phyloP scores from a whole-genome alignment of 2,113 vertebrate genomes.

The Meleagris gallopavo region DNA sequence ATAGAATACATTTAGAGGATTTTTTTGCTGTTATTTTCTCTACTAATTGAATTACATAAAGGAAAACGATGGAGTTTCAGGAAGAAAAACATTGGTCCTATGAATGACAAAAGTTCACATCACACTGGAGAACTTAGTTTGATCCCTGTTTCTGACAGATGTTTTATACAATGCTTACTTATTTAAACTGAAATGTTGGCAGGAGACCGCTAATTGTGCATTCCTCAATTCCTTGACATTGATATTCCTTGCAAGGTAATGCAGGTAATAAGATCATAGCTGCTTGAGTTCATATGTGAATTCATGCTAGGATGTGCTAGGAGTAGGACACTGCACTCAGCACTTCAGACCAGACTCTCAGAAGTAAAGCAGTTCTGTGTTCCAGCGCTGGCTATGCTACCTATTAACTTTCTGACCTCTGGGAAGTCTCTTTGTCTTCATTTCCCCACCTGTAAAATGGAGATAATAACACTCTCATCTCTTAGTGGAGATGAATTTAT shows the following conservation, averaged over 20 bases:
- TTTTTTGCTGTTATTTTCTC: not conserved
- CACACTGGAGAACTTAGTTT: not conserved
- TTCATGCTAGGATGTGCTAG: not conserved
- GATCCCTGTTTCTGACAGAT: not conserved
- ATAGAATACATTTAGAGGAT: not conserved
- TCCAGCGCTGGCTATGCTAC: constrained; percentile 40
- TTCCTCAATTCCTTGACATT: constrained; percentile 11
- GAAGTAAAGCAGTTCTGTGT: constrained; percentile 29
- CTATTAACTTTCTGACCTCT: constrained; percentile 67
- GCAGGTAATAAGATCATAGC: not conserved
- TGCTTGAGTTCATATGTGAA: not conserved
- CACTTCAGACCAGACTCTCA: not conserved
- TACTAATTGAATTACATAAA: not conserved
- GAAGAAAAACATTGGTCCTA: not conserved
- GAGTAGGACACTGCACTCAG: not conserved
- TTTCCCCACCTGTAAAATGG: constrained; percentile 69
- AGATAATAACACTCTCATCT: constrained; percentile 69
- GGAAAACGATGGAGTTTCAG: not conserved
- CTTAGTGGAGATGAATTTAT: constrained; percentile 73
- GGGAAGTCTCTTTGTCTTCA: constrained; percentile 69
- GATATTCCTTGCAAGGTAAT: not conserved
- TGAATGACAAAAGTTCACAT: not conserved
- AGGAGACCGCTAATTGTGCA: not conserved
- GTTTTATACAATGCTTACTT: not conserved
- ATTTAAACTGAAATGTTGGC: constrained; percentile 14